These are phyloP conservation scores for Cephus pulcher DNA, from an alignment of 2,888 invertebrate genomes.

Conservation along the genomic window DNA sequence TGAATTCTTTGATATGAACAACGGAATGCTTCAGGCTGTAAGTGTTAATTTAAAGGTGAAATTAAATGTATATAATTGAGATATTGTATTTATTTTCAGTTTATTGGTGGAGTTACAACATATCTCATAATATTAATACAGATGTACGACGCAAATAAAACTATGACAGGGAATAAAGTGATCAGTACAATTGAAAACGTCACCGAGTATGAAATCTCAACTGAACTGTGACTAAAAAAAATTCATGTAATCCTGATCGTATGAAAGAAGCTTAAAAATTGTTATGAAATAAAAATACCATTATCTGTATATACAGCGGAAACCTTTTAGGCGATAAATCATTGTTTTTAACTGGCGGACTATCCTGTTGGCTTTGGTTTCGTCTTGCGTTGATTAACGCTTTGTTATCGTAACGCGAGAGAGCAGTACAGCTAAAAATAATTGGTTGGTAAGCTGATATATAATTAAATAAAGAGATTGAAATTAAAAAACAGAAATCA, in stretches of 20 bases:
- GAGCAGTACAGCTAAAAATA: neutral
- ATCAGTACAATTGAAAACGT: neutral
- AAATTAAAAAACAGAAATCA: neutral
- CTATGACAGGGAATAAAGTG: conserved; percentile 1
- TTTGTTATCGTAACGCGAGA: neutral
- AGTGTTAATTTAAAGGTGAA: conserved; percentile 23
- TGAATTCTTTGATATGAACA: conserved; percentile 51
- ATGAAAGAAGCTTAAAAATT: neutral
- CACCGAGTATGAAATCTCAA: neutral
- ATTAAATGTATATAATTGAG: neutral
- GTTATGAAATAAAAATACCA: neutral
- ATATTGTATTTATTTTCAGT: conserved; percentile 38
- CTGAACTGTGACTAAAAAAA: neutral
- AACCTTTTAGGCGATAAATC: neutral
- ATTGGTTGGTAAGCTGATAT: neutral
- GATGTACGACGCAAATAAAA: conserved; percentile 45
- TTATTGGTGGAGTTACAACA: conserved; percentile 53
- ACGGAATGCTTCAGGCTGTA: conserved; percentile 46
- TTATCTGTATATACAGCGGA: neutral
- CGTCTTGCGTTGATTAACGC: neutral
- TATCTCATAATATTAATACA: conserved; percentile 54
- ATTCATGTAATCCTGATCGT: neutral
- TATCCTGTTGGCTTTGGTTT: neutral
- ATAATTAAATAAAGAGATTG: neutral
- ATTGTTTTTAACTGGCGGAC: neutral